A percentile compares a stretch with the other conserved stretches of the same genome.
phyloP scores from a whole-genome alignment of 2,797 vertebrate species.

The Ceryle rudis region DNA sequence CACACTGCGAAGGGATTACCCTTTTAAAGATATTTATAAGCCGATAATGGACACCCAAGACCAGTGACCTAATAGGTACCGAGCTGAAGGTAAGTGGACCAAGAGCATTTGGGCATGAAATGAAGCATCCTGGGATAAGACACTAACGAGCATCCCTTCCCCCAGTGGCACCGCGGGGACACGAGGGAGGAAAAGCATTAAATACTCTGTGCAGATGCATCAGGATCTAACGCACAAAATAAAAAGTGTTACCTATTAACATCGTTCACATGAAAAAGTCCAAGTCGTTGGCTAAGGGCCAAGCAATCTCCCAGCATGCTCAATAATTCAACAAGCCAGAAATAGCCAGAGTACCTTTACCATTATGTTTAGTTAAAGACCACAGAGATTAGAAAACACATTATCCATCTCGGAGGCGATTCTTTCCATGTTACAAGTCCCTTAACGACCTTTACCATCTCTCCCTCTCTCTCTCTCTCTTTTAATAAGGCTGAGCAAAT shows the following conservation, averaged over 20 bases:
- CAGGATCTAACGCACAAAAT: neutral
- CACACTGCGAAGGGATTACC: constrained; percentile 63
- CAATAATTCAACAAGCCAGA: constrained; percentile 77
- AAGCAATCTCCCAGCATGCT: constrained; percentile 62
- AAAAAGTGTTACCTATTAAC: constrained; percentile 23
- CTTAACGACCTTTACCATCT: constrained; percentile 80
- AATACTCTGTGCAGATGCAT: neutral
- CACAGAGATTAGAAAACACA: constrained; percentile 80
- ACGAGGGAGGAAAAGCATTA: neutral
- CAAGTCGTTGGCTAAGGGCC: constrained; percentile 26
- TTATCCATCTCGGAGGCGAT: constrained; percentile 75
- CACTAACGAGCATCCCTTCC: constrained; percentile 41
- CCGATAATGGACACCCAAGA: constrained; percentile 65
- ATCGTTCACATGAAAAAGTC: constrained; percentile 41
- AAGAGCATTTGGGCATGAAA: constrained; percentile 39
- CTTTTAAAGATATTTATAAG: constrained; percentile 73
- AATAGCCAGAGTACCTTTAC: constrained; percentile 73
- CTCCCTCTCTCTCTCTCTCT: constrained; percentile 72
- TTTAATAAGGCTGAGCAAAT: constrained; percentile 86
- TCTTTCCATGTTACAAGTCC: constrained; percentile 78
- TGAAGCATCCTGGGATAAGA: constrained; percentile 25
- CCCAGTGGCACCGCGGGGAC: neutral
- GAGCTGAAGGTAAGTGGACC: neutral
- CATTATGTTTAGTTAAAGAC: constrained; percentile 82
- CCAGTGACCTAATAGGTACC: constrained; percentile 55